Conservation (phyloP, 2,888 invertebrate genomes). For the Mythimna ferrago region DNA sequence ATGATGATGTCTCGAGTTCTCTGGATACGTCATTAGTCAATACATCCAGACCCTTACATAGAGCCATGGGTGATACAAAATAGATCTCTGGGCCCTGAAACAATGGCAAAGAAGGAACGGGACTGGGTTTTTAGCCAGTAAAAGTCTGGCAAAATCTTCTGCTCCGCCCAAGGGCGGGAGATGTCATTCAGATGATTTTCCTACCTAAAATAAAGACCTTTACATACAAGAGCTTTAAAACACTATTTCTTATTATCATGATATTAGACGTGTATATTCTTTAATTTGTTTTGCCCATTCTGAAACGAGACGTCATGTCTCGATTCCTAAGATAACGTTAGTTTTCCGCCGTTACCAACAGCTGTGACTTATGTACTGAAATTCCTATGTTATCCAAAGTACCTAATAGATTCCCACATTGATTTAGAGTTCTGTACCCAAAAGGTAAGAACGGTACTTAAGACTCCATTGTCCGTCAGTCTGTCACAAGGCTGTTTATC, state of each 20-base stretch:
- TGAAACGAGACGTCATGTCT: not conserved
- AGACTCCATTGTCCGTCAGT: no score
- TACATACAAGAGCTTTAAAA: not conserved
- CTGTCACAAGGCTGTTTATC: no score
- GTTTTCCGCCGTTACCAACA: not conserved
- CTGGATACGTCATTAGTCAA: constrained; percentile 81
- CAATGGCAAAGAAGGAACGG: no score
- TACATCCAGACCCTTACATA: not conserved
- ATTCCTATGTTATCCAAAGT: not conserved
- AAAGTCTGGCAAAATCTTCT: no score
- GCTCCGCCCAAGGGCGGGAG: no score
- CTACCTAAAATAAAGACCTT: not conserved
- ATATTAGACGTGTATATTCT: not conserved
- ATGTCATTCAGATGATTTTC: no score
- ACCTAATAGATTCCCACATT: not conserved
- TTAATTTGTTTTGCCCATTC: not conserved
- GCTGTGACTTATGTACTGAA: not conserved
- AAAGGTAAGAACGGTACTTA: no score
- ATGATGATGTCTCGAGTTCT: constrained; percentile 37
- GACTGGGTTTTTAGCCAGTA: no score
- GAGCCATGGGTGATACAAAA: no score
- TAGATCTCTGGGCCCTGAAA: no score
- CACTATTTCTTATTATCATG: not conserved
- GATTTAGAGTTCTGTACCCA: no score
- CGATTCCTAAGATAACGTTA: not conserved